Evolutionary conservation across 2,888 invertebrate genomes (phyloP).

Genomic region (Leucania comma): DNA sequence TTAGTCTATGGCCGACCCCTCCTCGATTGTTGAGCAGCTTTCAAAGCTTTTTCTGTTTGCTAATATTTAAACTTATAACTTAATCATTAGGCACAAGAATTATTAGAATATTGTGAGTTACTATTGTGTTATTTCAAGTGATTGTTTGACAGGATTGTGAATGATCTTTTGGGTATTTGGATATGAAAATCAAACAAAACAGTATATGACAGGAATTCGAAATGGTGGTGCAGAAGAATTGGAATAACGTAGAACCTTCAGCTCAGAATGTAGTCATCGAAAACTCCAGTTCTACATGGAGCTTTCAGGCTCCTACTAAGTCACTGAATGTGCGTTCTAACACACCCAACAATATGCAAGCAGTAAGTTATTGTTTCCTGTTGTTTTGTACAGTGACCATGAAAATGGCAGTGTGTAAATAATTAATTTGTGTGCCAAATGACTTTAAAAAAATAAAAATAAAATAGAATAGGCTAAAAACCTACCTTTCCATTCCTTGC

Average conservation of each 20-base stretch:
- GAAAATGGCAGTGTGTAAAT: slow-evolving; percentile 46
- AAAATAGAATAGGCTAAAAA: too few relatives aligned
- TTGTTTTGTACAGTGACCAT: slow-evolving; percentile 43
- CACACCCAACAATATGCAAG: slow-evolving; percentile 80
- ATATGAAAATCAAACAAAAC: slow-evolving; percentile 54
- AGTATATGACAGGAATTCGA: slow-evolving; percentile 69
- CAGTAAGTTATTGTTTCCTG: slow-evolving; percentile 67
- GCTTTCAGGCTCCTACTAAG: slow-evolving; percentile 81
- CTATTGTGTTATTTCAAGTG: slow-evolving; percentile 11
- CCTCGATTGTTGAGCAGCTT: slow-evolving; percentile 9
- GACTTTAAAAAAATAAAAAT: slow-evolving; percentile 1
- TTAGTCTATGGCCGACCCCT: slow-evolving; percentile 4
- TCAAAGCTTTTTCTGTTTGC: slow-evolving; percentile 28
- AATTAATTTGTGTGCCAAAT: slow-evolving; percentile 10
- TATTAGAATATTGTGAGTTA: background rate
- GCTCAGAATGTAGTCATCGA: slow-evolving; percentile 77
- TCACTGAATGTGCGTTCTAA: slow-evolving; percentile 76
- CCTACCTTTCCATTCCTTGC: too few relatives aligned
- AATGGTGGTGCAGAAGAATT: slow-evolving; percentile 88
- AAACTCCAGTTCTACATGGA: slow-evolving; percentile 79
- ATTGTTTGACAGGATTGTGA: slow-evolving; percentile 41
- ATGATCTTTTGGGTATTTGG: slow-evolving; percentile 54
- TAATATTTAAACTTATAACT: background rate
- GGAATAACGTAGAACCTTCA: slow-evolving; percentile 80
- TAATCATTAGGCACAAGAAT: background rate